phyloP scores from a whole-genome alignment of 2,797 vertebrate genomes.

The Fringilla coelebs region DNA sequence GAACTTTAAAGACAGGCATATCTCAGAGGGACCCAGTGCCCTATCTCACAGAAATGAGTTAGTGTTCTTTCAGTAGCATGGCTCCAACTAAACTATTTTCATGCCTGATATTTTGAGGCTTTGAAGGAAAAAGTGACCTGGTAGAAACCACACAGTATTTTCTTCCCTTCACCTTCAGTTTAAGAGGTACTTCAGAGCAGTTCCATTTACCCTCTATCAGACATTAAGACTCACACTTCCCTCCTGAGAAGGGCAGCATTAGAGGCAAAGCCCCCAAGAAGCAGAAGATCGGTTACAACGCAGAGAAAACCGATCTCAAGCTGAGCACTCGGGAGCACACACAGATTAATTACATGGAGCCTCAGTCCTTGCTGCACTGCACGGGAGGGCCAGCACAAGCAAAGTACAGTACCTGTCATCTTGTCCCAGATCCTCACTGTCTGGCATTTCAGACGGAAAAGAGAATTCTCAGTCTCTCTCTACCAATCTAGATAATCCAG shows the following conservation, averaged over 20 bases:
- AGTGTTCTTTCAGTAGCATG: background rate
- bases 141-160: background rate
- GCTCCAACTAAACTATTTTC: background rate
- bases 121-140: background rate
- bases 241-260: background rate
- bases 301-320: background rate
- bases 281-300: background rate
- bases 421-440: constrained; percentile 80
- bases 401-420: constrained; percentile 79
- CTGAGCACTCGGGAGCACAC: background rate
- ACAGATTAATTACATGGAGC: background rate
- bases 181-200: background rate
- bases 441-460: constrained; percentile 79
- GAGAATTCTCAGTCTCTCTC: background rate
- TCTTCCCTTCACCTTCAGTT: background rate
- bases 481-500: constrained; percentile 59
- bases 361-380: background rate
- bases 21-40: background rate
- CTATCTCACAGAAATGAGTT: background rate
- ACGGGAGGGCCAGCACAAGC: background rate
- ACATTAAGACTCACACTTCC: background rate
- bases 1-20: background rate
- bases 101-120: constrained; percentile 17
- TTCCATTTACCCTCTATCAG: background rate
- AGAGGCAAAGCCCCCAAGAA: background rate